These are phyloP conservation scores for Omphaloscelis lunosa DNA, from an alignment of 2,888 invertebrate species.

Conservation along the genomic window DNA sequence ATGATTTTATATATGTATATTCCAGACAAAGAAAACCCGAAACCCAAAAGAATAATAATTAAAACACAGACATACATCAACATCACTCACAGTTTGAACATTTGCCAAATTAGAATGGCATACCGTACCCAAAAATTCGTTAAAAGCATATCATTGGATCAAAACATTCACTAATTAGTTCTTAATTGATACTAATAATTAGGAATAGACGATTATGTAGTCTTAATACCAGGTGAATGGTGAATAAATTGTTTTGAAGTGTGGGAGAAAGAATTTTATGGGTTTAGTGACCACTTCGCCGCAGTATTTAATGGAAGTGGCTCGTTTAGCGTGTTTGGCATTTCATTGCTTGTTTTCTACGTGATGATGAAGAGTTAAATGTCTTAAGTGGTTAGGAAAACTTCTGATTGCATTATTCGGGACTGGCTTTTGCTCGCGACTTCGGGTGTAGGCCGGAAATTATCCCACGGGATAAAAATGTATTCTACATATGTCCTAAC, in stretches of 20 bases:
- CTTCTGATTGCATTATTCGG: neutral
- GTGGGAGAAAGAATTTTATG: slow-evolving; percentile 41
- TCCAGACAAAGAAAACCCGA: neutral
- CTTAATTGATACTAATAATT: slow-evolving; percentile 60
- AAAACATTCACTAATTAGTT: slow-evolving; percentile 50
- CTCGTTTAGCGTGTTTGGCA: slow-evolving; percentile 23
- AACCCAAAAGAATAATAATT: no score
- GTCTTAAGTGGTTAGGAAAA: slow-evolving; percentile 11
- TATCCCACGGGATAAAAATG: neutral
- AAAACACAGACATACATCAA: slow-evolving; percentile 7
- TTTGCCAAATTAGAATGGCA: slow-evolving; percentile 55
- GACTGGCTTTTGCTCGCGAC: no score
- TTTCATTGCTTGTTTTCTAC: slow-evolving; percentile 42
- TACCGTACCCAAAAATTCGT: slow-evolving; percentile 35
- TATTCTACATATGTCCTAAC: neutral
- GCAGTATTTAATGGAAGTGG: slow-evolving; percentile 23
- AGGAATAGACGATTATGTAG: slow-evolving; percentile 19
- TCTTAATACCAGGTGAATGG: slow-evolving; percentile 38
- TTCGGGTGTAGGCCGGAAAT: no score
- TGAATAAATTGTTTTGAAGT: slow-evolving; percentile 36
- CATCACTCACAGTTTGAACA: slow-evolving; percentile 36
- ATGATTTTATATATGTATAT: no score
- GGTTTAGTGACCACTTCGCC: slow-evolving; percentile 24
- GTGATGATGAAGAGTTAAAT: slow-evolving; percentile 7
- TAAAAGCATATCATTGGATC: slow-evolving; percentile 49